These are phyloP conservation scores for Drosophila prosaltans DNA, from an alignment of 1,140 invertebrate species.

Conservation along the genomic window DNA sequence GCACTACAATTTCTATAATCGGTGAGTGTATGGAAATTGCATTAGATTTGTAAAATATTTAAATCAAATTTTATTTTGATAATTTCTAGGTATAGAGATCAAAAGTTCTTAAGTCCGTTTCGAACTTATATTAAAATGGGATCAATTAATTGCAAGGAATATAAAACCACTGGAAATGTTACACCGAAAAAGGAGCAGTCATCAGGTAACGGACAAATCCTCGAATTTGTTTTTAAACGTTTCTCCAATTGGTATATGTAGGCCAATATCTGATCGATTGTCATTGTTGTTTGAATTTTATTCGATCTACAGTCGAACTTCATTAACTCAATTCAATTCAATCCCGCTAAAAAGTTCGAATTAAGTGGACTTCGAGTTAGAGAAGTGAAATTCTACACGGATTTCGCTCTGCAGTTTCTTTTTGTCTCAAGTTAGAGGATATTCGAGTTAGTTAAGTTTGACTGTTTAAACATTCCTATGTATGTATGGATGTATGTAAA, in stretches of 20 bases:
- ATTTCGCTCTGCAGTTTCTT: too few relatives aligned
- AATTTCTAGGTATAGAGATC: conserved; percentile 8
- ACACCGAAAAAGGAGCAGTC: conserved; percentile 63
- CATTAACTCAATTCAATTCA: too few relatives aligned
- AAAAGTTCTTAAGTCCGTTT: not conserved
- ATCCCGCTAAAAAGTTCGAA: too few relatives aligned
- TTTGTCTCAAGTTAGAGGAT: too few relatives aligned
- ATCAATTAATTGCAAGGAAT: conserved; percentile 72
- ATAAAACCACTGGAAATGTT: conserved; percentile 66
- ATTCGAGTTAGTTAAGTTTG: too few relatives aligned
- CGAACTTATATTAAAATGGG: conserved; percentile 55
- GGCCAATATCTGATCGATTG: not conserved
- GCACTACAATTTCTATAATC: not conserved
- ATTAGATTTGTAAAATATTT: not conserved
- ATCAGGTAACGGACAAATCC: conserved; percentile 42
- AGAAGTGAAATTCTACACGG: too few relatives aligned
- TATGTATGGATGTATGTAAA: not conserved
- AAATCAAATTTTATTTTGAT: not conserved
- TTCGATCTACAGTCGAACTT: too few relatives aligned
- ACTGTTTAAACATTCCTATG: too few relatives aligned
- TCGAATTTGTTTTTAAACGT: too few relatives aligned
- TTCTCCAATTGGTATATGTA: not conserved
- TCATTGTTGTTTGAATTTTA: too few relatives aligned
- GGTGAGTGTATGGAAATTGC: not conserved
- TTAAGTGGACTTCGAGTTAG: too few relatives aligned